Evolutionary conservation across 2,797 vertebrate genomes (phyloP).

Genomic region (Acanthornis magna): DNA sequence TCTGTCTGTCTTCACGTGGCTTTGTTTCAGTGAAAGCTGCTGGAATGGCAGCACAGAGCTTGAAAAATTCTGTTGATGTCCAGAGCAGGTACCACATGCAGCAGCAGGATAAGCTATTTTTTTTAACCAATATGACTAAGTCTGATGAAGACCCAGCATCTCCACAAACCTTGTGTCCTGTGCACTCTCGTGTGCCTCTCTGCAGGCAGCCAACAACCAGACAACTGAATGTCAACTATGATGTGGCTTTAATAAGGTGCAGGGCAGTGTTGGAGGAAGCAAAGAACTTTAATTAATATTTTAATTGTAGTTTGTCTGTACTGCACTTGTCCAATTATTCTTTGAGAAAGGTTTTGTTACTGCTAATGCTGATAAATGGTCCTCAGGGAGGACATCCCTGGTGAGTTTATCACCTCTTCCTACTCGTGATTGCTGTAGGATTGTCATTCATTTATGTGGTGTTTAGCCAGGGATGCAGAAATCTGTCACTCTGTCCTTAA

Average conservation of each 20-base stretch:
- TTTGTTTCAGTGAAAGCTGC: not conserved
- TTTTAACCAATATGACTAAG: not conserved
- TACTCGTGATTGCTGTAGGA: not conserved
- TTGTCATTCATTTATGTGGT: not conserved
- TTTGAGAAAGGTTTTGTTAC: slow-evolving; percentile 4
- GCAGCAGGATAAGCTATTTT: not conserved
- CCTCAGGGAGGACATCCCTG: not conserved
- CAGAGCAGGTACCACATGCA: not conserved
- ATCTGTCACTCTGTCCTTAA: not conserved
- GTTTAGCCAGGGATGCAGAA: not conserved
- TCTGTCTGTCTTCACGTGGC: not conserved
- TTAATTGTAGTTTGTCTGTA: slow-evolving; percentile 30
- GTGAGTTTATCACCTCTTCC: not conserved
- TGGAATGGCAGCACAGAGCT: not conserved
- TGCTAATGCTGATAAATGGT: slow-evolving; percentile 29
- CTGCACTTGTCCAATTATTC: not conserved
- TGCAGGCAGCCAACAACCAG: not conserved
- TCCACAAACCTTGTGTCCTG: not conserved
- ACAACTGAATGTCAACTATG: not conserved
- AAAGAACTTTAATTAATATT: slow-evolving; percentile 43
- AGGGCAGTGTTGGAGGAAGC: not conserved
- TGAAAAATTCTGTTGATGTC: not conserved
- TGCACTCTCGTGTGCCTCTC: not conserved
- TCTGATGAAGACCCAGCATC: not conserved
- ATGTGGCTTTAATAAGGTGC: not conserved